Evolutionary conservation across 2,797 vertebrate species (phyloP).

Genomic region (Poeciliopsis gracilis): DNA sequence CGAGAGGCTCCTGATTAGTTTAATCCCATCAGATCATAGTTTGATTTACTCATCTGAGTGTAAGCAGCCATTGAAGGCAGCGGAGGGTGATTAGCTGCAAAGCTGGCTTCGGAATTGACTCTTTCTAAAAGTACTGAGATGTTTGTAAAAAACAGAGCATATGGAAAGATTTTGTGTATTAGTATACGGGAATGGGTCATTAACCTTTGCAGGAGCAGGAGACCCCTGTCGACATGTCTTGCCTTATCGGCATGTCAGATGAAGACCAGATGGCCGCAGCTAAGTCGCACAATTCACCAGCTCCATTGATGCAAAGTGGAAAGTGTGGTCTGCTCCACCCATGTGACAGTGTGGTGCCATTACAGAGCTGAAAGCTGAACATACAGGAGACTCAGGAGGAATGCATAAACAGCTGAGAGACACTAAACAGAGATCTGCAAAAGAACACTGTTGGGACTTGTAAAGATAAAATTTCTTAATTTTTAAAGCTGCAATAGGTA

Average conservation of each 20-base stretch:
- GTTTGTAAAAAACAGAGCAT: conserved; percentile 14
- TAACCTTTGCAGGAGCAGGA: conserved; percentile 22
- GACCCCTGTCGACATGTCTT: conserved; percentile 24
- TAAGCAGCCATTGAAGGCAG: background rate
- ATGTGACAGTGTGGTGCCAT: conserved; percentile 64
- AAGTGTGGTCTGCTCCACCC: conserved; percentile 39
- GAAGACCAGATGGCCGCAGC: conserved; percentile 66
- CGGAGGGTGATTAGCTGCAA: background rate
- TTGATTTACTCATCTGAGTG: conserved; percentile 19
- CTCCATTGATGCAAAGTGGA: conserved; percentile 36
- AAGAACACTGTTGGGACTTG: conserved; percentile 24
- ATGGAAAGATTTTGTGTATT: conserved; percentile 29
- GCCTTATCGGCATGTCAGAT: conserved; percentile 38
- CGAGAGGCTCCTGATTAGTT: conserved; percentile 9
- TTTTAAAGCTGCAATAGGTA: no score
- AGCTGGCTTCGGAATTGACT: background rate
- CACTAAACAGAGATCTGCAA: conserved; percentile 44
- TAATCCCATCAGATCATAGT: conserved; percentile 30
- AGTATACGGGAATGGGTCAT: conserved; percentile 33
- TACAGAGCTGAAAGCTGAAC: conserved; percentile 42
- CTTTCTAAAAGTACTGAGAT: conserved; percentile 10
- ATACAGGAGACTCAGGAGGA: conserved; percentile 44
- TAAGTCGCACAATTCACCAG: conserved; percentile 33
- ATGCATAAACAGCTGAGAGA: conserved; percentile 49
- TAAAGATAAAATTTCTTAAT: conserved; percentile 29